Evolutionary conservation across 2,797 vertebrate species (phyloP).

Genomic region (Rhodeus uyekii): DNA sequence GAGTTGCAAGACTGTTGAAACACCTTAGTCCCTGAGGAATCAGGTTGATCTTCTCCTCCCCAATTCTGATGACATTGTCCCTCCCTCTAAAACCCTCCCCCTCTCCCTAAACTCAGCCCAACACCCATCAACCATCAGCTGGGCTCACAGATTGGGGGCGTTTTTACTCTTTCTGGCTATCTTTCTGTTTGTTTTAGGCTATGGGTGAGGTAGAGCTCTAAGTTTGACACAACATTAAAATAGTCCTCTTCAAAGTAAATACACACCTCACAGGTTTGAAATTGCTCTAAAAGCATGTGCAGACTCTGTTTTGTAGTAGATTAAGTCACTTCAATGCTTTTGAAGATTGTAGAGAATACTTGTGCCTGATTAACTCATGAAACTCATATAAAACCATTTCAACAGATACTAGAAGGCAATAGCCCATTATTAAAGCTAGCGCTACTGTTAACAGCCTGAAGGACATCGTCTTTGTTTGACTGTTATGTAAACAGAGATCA

Average conservation of each 20-base stretch:
- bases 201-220: constrained; percentile 7
- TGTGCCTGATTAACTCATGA: not conserved
- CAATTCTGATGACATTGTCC: constrained; percentile 59
- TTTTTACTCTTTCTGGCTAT: constrained; percentile 29
- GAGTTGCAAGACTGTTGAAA: constrained; percentile 64
- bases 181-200: constrained; percentile 33
- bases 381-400: constrained; percentile 12
- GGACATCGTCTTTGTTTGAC: constrained; percentile 60
- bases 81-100: constrained; percentile 57
- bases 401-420: constrained; percentile 41
- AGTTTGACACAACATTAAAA: constrained; percentile 50
- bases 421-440: constrained; percentile 33
- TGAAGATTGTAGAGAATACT: constrained; percentile 14
- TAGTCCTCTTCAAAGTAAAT: constrained; percentile 41
- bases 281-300: constrained; percentile 1
- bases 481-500: constrained; percentile 71
- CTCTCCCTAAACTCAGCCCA: constrained; percentile 43
- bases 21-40: constrained; percentile 66
- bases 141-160: constrained; percentile 67
- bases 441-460: constrained; percentile 53
- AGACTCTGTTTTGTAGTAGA: not conserved
- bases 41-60: constrained; percentile 63
- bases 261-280: not conserved
- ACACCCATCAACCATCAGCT: constrained; percentile 50
- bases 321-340: not conserved